Percentiles rank a stretch among this genome's conserved stretches.
Conservation (phyloP, 2,113 vertebrate genomes). For the Amazona vittata region DNA sequence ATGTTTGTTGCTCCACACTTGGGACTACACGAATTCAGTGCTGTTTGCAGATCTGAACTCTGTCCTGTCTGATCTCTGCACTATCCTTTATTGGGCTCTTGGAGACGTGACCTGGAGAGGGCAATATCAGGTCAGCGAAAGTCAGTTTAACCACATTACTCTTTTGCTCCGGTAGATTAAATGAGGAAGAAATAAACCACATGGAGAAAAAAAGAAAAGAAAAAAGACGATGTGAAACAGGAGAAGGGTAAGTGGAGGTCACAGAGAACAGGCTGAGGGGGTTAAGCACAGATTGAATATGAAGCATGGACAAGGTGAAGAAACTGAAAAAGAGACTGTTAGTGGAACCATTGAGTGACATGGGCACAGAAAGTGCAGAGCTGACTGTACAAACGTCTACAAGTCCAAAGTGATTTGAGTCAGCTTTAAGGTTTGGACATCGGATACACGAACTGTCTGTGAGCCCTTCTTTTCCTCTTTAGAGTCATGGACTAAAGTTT, state of each 20-base stretch:
- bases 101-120: not conserved
- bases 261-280: not conserved
- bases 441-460: not conserved
- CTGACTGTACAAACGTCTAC: not conserved
- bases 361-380: not conserved
- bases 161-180: not conserved
- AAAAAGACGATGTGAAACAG: not conserved
- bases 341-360: not conserved
- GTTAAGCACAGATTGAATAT: not conserved
- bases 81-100: not conserved
- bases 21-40: not conserved
- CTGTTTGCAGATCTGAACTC: not conserved
- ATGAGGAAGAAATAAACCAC: not conserved
- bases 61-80: not conserved
- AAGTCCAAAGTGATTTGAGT: not conserved
- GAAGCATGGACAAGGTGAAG: not conserved
- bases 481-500: not conserved
- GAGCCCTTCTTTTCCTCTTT: accelerated
- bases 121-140: not conserved
- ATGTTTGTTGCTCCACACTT: not conserved
- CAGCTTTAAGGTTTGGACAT: not conserved
- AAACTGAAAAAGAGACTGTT: not conserved
- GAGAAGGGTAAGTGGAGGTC: not conserved
- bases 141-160: not conserved
- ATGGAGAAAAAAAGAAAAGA: not conserved